Conservation (phyloP, 2,888 invertebrate genomes). For the Lathronympha strigana region DNA sequence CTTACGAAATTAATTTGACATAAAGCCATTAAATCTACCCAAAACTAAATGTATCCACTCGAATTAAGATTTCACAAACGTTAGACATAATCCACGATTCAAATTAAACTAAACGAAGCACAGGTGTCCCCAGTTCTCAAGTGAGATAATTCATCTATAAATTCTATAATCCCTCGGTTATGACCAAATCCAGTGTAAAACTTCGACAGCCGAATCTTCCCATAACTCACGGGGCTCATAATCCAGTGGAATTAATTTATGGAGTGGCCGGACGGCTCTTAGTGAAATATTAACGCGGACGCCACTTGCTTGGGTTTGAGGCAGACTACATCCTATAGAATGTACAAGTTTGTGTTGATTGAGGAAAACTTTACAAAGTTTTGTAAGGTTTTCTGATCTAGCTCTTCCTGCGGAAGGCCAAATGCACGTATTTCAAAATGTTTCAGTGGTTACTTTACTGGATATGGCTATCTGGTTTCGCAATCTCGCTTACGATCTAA, state of each 20-base stretch:
- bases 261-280: conserved; percentile 33
- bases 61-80: too few relatives aligned
- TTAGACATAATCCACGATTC: conserved; percentile 11
- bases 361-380: too few relatives aligned
- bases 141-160: conserved; percentile 22
- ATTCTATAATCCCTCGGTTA: conserved; percentile 13
- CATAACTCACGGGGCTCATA: conserved; percentile 36
- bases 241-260: conserved; percentile 42
- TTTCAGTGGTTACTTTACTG: too few relatives aligned
- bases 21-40: too few relatives aligned
- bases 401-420: too few relatives aligned
- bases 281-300: conserved; percentile 38
- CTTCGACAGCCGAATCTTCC: conserved; percentile 38
- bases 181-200: conserved; percentile 30
- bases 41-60: too few relatives aligned
- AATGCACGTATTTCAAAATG: too few relatives aligned
- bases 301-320: conserved; percentile 5
- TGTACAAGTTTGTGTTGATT: not conserved
- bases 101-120: conserved; percentile 21
- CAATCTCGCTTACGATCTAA: too few relatives aligned
- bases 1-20: too few relatives aligned
- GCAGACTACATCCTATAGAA: not conserved
- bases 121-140: conserved; percentile 25
- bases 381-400: too few relatives aligned
- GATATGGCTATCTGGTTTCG: too few relatives aligned